phyloP scores from a whole-genome alignment of 2,888 invertebrate species.

The Euphydryas editha region DNA sequence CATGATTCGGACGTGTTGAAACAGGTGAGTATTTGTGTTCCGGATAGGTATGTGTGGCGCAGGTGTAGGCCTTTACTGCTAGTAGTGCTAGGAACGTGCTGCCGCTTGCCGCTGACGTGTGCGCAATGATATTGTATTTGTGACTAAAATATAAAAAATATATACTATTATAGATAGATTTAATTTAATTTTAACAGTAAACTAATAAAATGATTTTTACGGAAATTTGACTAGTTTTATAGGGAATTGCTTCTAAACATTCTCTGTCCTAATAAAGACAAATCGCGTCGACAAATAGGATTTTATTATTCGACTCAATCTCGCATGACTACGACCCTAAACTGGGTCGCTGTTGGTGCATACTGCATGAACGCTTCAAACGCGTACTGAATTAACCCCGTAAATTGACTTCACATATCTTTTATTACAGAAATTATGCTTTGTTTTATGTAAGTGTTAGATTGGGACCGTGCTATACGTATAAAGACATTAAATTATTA shows the following conservation, averaged over 20 bases:
- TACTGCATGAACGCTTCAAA: constrained; percentile 41
- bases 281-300: constrained; percentile 54
- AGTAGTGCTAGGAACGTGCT: too few species aligned
- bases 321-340: constrained; percentile 48
- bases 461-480: neutral
- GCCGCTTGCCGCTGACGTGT: too few species aligned
- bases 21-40: too few species aligned
- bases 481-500: neutral
- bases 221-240: neutral
- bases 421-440: constrained; percentile 29
- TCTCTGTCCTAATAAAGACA: constrained; percentile 57
- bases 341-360: constrained; percentile 55
- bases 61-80: too few species aligned
- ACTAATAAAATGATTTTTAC: neutral
- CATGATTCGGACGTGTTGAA: too few species aligned
- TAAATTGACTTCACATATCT: constrained; percentile 45
- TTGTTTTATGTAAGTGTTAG: constrained; percentile 25
- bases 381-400: constrained; percentile 40
- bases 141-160: too few species aligned
- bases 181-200: neutral
- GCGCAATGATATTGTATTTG: too few species aligned
- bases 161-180: too few species aligned
- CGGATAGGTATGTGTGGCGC: too few species aligned
- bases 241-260: constrained; percentile 42
- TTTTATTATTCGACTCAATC: constrained; percentile 58